Base-by-base conservation (phyloP, 2,113 vertebrate genomes). In the Microcebus tavaratra region DNA sequence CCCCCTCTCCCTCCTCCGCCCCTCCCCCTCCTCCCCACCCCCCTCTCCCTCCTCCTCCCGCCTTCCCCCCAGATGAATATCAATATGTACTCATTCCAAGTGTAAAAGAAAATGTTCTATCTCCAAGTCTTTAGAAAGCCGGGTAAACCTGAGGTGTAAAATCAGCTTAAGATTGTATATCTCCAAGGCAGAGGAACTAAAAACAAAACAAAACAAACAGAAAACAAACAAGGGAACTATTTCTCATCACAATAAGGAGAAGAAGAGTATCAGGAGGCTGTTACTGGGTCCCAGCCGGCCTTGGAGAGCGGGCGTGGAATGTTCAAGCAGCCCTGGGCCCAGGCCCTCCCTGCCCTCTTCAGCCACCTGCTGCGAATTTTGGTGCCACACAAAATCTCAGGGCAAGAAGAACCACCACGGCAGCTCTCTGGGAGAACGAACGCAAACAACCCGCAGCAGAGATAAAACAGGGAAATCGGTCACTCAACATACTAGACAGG, bases 291-390 rank as follows among this genome's bases (percentile, higher is more conserved):
- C 7, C 18, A 10, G 53, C 23, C 21, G 11, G 8, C 5, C 18
- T 9, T 39, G 3, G 0, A 14, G 29, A 36, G 25, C 0, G 20
- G 23, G 63, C 34, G 2, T 1, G 1, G 42, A 45, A 21, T 0
- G 4, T 17, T 7, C 29, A 8, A 11, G 1, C 13, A 36, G 17
- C 13, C 8, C 50, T 2, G 31, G 55, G 4, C 34, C 18, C 5
- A 8, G 12, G 39, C 1, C 55, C 7, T 20, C 9, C 3, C 1
- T 8, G 4, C 23, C 34, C 17, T 3, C 23, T 15, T 65, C 4
- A 12, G 1, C 0, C 27, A 17, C 55, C 70, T 68, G 6, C 36
- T 15, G 53, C 45, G 59, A 48, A 53, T 31, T 36, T 68, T 70
- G 17, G 29, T 0, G 9, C 31, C 36, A 27, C 34, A 3, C 0